phyloP scores from a whole-genome alignment of 2,888 invertebrate genomes.

The Euspilapteryx auroguttella region DNA sequence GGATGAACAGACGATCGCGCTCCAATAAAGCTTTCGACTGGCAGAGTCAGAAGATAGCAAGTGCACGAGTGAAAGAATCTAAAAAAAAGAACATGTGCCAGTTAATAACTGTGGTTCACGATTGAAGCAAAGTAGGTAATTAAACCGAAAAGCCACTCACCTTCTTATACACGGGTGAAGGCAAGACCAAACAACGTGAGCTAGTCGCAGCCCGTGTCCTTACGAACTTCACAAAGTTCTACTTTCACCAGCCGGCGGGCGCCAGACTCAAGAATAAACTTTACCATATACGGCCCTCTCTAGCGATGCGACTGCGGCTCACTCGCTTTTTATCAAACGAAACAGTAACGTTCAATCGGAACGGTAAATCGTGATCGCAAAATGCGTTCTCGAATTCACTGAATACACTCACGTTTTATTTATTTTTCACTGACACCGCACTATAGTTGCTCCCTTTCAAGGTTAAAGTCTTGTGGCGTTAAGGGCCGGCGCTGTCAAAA shows the following conservation, averaged over 20 bases:
- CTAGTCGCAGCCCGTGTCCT: constrained; percentile 45
- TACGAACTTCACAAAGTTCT: constrained; percentile 56
- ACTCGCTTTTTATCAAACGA: constrained; percentile 44
- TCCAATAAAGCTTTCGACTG: background rate
- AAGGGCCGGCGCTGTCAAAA: constrained; percentile 31
- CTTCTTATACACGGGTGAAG: constrained; percentile 33
- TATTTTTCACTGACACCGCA: constrained; percentile 2
- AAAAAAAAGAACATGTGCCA: constrained; percentile 16
- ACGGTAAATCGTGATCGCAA: constrained; percentile 44
- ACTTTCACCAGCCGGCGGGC: constrained; percentile 49
- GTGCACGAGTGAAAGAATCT: constrained; percentile 9
- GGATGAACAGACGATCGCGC: background rate
- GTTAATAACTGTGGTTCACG: constrained; percentile 25
- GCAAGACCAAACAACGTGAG: constrained; percentile 44
- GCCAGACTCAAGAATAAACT: constrained; percentile 35
- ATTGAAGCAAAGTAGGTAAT: constrained; percentile 33
- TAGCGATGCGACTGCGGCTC: constrained; percentile 34
- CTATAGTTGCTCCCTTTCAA: constrained; percentile 1
- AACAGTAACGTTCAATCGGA: constrained; percentile 54
- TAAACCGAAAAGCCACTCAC: constrained; percentile 38
- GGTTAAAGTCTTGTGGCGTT: constrained; percentile 18
- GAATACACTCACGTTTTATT: constrained; percentile 16
- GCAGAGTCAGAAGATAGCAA: background rate
- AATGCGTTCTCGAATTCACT: constrained; percentile 32
- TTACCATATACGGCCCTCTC: constrained; percentile 44